Conservation (phyloP, 2,888 invertebrate genomes). For the Clusia tigrina region DNA sequence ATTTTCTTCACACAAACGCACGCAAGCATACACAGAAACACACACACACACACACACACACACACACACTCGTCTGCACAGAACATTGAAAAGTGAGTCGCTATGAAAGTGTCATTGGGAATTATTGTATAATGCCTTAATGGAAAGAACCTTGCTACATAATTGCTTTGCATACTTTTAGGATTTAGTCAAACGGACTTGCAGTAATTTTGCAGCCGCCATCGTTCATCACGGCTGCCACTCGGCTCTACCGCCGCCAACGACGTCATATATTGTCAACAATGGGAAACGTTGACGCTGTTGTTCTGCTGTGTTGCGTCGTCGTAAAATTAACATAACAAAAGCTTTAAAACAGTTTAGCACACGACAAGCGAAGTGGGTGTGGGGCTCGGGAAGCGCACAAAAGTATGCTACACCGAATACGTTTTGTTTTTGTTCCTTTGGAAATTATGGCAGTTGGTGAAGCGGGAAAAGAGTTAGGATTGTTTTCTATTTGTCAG, state of each 20-base stretch:
- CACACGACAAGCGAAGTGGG: neutral
- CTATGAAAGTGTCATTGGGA: no score
- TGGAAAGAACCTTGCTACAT: neutral
- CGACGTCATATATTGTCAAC: neutral
- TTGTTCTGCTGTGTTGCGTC: neutral
- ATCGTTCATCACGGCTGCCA: neutral
- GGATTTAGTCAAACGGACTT: constrained; percentile 1
- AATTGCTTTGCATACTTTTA: constrained; percentile 11
- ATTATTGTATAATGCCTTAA: no score
- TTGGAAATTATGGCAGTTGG: no score
- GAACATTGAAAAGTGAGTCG: neutral
- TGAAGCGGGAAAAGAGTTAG: neutral
- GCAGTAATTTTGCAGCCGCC: neutral
- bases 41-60: neutral
- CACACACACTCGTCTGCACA: neutral
- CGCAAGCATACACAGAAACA: no score
- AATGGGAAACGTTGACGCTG: neutral
- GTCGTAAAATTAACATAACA: neutral
- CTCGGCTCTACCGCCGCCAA: neutral
- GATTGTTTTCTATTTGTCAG: neutral
- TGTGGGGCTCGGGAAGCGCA: neutral
- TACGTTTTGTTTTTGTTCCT: no score
- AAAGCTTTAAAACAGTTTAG: neutral
- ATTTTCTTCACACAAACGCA: no score
- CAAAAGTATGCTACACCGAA: no score